Percentiles rank a stretch among this genome's conserved stretches.
Evolutionary conservation across 2,113 vertebrate species (phyloP).

Genomic region (Oncorhynchus clarkii): DNA sequence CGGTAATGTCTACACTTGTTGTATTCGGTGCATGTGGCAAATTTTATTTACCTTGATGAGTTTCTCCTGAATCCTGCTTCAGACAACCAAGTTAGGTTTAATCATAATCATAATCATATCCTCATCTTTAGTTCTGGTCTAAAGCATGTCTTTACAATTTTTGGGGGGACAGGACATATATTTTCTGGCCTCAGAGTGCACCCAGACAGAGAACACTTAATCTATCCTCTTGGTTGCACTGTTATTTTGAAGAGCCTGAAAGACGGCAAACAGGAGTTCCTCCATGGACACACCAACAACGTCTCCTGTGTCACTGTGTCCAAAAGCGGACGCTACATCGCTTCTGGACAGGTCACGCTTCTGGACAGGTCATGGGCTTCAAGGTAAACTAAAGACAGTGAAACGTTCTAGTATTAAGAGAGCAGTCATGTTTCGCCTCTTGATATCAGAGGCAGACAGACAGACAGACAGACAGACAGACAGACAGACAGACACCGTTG

Average conservation of each 20-base stretch:
- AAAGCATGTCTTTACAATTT: not conserved
- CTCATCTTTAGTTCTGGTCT: not conserved
- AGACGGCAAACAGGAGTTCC: slow-evolving; percentile 76
- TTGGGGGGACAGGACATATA: slow-evolving; percentile 72
- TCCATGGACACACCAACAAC: slow-evolving; percentile 85
- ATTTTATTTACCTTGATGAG: no score
- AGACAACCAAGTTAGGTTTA: no score
- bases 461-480: no score
- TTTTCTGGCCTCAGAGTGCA: slow-evolving; percentile 80
- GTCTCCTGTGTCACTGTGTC: slow-evolving; percentile 83
- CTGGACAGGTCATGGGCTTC: slow-evolving; percentile 86
- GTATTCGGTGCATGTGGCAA: no score
- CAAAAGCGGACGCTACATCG: slow-evolving; percentile 75
- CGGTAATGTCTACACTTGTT: no score
- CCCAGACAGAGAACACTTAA: slow-evolving; percentile 79
- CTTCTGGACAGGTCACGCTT: slow-evolving; percentile 90
- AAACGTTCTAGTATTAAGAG: not conserved
- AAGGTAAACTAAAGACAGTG: slow-evolving; percentile 70
- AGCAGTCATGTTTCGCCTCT: not conserved
- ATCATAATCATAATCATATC: no score
- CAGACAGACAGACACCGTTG: no score
- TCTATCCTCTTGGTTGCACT: slow-evolving; percentile 86
- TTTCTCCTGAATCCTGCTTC: no score
- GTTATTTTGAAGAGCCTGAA: slow-evolving; percentile 79
- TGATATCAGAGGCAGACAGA: no score